Evolutionary conservation across 2,888 invertebrate genomes (phyloP).

Genomic region (Sipha maydis): DNA sequence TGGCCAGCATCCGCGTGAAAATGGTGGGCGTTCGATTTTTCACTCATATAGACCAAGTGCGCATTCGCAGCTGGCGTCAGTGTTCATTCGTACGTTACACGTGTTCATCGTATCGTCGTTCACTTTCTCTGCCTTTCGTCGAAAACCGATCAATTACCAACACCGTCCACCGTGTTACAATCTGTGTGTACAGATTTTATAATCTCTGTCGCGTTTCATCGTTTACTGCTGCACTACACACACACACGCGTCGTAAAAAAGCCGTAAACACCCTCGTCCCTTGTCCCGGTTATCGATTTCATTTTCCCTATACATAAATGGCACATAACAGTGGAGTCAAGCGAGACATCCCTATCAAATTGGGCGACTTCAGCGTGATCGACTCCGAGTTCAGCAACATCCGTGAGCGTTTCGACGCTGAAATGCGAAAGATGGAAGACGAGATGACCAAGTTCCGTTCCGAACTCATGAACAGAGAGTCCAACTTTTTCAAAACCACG

Average conservation of each 20-base stretch:
- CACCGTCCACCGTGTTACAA: neutral
- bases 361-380: constrained; percentile 94
- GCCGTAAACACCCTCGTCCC: neutral
- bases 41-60: constrained; percentile 47
- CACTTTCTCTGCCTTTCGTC: neutral
- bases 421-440: constrained; percentile 98
- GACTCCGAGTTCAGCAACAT: constrained; percentile 97
- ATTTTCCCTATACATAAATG: constrained; percentile 66
- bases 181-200: neutral
- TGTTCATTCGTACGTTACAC: constrained; percentile 16
- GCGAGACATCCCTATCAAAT: constrained; percentile 91
- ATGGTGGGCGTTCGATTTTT: constrained; percentile 60
- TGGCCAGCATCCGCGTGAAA: constrained; percentile 52
- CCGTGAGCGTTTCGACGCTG: constrained; percentile 92
- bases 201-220: neutral
- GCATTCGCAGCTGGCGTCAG: constrained; percentile 24
- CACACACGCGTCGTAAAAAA: neutral
- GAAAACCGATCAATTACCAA: neutral
- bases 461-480: constrained; percentile 91
- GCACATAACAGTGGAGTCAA: constrained; percentile 76
- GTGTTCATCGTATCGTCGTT: neutral
- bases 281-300: constrained; percentile 13
- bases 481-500: constrained; percentile 89
- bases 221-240: neutral
- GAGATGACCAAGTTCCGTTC: constrained; percentile 96